Evolutionary conservation across 2,888 invertebrate species (phyloP), one percentile per base, ranked within the genome.

Genomic region (Pimpla rufipes): DNA sequence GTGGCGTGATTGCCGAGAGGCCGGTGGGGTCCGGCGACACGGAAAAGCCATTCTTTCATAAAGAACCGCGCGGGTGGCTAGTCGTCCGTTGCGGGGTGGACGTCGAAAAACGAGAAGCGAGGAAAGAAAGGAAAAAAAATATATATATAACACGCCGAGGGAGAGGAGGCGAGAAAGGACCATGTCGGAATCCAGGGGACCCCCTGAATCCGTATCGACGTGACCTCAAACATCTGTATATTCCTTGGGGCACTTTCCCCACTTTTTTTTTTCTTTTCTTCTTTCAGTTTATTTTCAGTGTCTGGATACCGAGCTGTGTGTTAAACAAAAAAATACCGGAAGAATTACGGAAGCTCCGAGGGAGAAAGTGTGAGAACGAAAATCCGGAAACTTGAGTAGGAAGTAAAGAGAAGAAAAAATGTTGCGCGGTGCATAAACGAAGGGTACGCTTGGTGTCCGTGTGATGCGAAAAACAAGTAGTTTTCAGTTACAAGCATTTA

Each of bases 41-140:
- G 91, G 88, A 92, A 92, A 92, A 91, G 91, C 90, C 90, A 92
- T 91, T 92, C 88, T 91, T 90, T 89, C 86, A 90, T 90, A 83
- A 85, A 84, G 81, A 81, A 79, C 57, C 57, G 16, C 29, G n/a
- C 64, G 66, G 42, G 55, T 18, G 62, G 47, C 47, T 74, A 62
- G 59, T 74, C 74, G 59, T 59, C 62, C 47, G 62, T 50, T 47
- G 62, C 29, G 37, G 35, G 47, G 35, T 18, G 13, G 23, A 59
- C 59, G 73, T 18, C 50, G 64, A 23, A 62, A 67, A 50, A 77
- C 47, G 68, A 47, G 42, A 73, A 66, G 16, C 16, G 50, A 79
- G 50, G 23, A 52, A 3, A 16, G 11, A 66, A n/a, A n/a, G n/a
- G n/a, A n/a, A n/a, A n/a, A n/a, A n/a, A n/a, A n/a, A n/a, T n/a